Base-by-base conservation (phyloP, 1,140 invertebrate genomes). In the Bombus pyrosoma region DNA sequence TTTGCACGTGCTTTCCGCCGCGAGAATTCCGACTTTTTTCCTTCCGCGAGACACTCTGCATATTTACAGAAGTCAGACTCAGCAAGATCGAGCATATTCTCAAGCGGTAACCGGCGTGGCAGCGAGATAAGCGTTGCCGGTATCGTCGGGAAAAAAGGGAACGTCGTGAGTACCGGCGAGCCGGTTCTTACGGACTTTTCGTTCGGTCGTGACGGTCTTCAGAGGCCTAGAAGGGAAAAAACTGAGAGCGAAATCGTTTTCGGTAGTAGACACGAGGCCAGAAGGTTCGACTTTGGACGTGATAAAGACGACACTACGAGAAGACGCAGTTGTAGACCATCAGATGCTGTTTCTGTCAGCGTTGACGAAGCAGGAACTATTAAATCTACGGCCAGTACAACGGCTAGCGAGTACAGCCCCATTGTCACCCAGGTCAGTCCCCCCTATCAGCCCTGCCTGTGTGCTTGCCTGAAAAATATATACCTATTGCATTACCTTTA, bases 161-260 rank as follows among this genome's bases (percentile, higher is more conserved):
- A 94, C 37, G 87, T 59, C 22, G 92, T 95, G 22, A 79, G 66
- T 13, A 43, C 91, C 25, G 97, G 96, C 34, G 97, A 98, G 90
- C 97, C 97, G 4, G 94, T 97, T 22, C 93, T 97, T 28, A 97
- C 97, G 12, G 97, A 97, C 91, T 97, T 97, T 85, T 96, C 96
- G 41, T 96, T 97, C 92, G 96, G 96, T 91, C 96, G 96, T 47
- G 96, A 96, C 8, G 92, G 93, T 87, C 92, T 91, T 41, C 94
- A 96, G 86, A 96, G 96, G 91, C 97, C 97, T 34, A 96, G 98
- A 90, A 96, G 98, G 87, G 97, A 98, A 96, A 98, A 98, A 95
- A 98, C 98, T 91, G 98, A 98, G 94, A 97, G 97, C 81, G 97
- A 98, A 93, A 98, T 98, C 92, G 96, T 98, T 62, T 96, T 97